These are phyloP conservation scores for Camponotus fellah DNA, from an alignment of 2,888 invertebrate genomes.

Conservation along the genomic window DNA sequence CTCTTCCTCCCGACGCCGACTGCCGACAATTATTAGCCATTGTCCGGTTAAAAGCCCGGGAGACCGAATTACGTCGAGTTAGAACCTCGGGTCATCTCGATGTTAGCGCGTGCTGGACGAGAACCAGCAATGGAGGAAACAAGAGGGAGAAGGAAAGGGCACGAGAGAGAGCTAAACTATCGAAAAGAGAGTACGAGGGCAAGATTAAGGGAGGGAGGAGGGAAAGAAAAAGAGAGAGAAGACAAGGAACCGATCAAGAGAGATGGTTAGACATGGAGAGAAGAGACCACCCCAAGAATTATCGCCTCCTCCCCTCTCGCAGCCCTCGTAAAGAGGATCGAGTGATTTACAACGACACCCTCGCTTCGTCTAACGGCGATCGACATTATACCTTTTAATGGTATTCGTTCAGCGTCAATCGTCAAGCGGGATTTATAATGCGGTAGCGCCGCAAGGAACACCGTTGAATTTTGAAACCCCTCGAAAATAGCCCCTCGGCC, in stretches of 20 bases:
- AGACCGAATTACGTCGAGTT: slow-evolving; percentile 79
- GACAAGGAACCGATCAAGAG: slow-evolving; percentile 1
- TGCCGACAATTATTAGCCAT: slow-evolving; percentile 84
- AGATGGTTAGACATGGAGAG: slow-evolving; percentile 47
- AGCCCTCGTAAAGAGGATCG: slow-evolving; percentile 61
- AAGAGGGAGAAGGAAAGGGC: background rate
- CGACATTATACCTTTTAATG: slow-evolving; percentile 56
- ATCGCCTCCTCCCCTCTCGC: slow-evolving; percentile 52
- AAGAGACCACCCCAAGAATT: slow-evolving; percentile 61
- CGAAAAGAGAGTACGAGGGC: background rate
- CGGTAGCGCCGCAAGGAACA: slow-evolving; percentile 24
- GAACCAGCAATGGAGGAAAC: background rate
- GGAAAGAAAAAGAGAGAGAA: slow-evolving; percentile 1
- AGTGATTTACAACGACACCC: slow-evolving; percentile 62
- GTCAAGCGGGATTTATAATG: slow-evolving; percentile 52
- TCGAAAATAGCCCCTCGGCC: slow-evolving; percentile 19
- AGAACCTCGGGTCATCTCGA: slow-evolving; percentile 56
- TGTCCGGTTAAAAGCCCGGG: slow-evolving; percentile 81
- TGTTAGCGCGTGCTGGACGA: slow-evolving; percentile 45
- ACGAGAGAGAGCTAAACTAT: background rate
- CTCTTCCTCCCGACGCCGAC: slow-evolving; percentile 59
- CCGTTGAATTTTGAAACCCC: slow-evolving; percentile 43
- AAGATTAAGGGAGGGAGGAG: background rate
- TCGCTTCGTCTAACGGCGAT: slow-evolving; percentile 54
- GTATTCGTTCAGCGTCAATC: slow-evolving; percentile 48